A percentile compares a stretch with the other conserved stretches of the same genome.
Evolutionary conservation across 2,797 vertebrate genomes (phyloP).

Genomic region (Leucoraja ocellata): DNA sequence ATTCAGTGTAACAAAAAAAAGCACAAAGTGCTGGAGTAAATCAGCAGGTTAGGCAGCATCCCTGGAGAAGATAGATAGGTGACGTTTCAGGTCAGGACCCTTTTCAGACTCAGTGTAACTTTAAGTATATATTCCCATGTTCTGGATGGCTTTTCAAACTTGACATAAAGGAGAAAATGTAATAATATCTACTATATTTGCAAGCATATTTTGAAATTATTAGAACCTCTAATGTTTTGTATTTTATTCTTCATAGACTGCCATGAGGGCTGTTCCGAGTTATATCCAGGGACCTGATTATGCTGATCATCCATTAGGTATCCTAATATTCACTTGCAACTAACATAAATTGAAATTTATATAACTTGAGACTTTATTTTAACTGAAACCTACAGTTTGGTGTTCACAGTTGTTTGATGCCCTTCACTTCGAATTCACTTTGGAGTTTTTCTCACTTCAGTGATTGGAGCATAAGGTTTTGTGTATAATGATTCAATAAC

Average conservation of each 20-base stretch:
- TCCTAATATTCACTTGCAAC: slow-evolving; percentile 42
- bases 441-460: not conserved
- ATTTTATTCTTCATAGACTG: slow-evolving; percentile 65
- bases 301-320: slow-evolving; percentile 95
- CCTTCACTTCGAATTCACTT: not conserved
- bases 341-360: not conserved
- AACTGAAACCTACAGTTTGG: not conserved
- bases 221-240: not conserved
- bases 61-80: too few relatives aligned
- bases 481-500: not conserved
- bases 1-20: too few relatives aligned
- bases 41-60: too few relatives aligned
- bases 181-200: not conserved
- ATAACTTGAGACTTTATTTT: not conserved
- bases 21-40: too few relatives aligned
- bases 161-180: not conserved
- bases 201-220: not conserved
- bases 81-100: too few relatives aligned
- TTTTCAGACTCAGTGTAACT: not conserved
- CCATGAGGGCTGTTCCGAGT: slow-evolving; percentile 80
- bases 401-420: not conserved
- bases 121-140: not conserved
- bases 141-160: not conserved
- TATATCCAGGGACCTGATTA: slow-evolving; percentile 97
- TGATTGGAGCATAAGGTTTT: not conserved